Percentiles rank a stretch among this genome's conserved stretches.
Conservation (phyloP, 2,888 invertebrate species). For the Cecidostiba fungosa region DNA sequence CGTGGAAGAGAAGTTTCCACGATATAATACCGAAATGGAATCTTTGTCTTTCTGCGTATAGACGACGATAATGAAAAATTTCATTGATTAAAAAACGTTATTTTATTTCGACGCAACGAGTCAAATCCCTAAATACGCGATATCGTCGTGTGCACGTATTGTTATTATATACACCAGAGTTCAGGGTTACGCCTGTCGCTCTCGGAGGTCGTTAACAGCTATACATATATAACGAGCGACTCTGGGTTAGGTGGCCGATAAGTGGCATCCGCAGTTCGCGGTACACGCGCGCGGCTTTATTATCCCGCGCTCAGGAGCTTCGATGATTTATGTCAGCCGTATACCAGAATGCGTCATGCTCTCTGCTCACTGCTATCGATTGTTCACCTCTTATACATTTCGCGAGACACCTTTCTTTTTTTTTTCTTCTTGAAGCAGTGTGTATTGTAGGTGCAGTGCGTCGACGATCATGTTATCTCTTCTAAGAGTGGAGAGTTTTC, state of each 20-base stretch:
- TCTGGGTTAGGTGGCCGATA: slow-evolving; percentile 45
- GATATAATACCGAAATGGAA: background rate
- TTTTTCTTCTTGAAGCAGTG: background rate
- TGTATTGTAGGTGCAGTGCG: background rate
- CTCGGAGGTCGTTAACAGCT: background rate
- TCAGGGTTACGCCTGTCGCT: slow-evolving; percentile 7
- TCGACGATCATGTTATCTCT: background rate
- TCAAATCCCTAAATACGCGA: too few relatives aligned
- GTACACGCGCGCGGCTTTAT: slow-evolving; percentile 12
- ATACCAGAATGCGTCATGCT: slow-evolving; percentile 34
- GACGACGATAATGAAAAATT: too few relatives aligned
- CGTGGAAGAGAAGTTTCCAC: background rate
- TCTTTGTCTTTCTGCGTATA: background rate
- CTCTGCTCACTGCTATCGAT: slow-evolving; percentile 33
- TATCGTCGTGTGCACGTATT: too few relatives aligned
- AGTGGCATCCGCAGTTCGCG: slow-evolving; percentile 35
- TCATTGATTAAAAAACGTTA: too few relatives aligned
- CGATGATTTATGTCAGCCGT: slow-evolving; percentile 45
- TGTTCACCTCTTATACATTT: slow-evolving; percentile 45
- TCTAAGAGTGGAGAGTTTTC: background rate
- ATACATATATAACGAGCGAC: background rate
- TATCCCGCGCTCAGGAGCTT: slow-evolving; percentile 27
- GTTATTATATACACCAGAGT: background rate
- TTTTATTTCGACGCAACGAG: too few relatives aligned
- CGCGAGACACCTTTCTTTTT: background rate